phyloP scores from a whole-genome alignment of 2,113 vertebrate genomes.

The Reinhardtius hippoglossoides region DNA sequence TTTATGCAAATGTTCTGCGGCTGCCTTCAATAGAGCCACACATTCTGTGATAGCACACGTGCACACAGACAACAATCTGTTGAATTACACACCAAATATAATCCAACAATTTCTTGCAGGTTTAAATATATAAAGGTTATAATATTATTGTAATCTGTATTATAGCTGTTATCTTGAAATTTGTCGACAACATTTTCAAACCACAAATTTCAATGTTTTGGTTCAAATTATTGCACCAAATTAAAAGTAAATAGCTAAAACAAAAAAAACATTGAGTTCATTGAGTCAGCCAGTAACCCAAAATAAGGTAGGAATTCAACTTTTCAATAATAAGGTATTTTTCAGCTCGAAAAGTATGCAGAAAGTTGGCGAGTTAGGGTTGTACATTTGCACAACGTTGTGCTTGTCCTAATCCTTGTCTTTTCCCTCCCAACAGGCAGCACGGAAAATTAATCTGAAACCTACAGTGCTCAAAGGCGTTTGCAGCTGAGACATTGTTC shows the following conservation, averaged over 20 bases:
- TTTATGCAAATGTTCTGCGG: slow-evolving; percentile 62
- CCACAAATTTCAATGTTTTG: background rate
- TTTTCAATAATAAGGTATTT: background rate
- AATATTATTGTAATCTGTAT: background rate
- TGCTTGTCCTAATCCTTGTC: slow-evolving; percentile 60
- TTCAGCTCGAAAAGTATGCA: slow-evolving; percentile 19
- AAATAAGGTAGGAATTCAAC: too few species aligned
- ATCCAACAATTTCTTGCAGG: background rate
- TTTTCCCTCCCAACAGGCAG: slow-evolving; percentile 69
- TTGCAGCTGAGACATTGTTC: slow-evolving; percentile 68
- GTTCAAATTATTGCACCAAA: background rate
- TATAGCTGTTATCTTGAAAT: too few species aligned
- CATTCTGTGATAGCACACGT: background rate
- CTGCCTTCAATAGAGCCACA: slow-evolving; percentile 19
- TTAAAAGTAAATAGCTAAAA: too few species aligned
- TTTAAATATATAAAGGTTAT: background rate
- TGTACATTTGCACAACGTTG: slow-evolving; percentile 48
- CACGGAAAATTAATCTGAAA: slow-evolving; percentile 77
- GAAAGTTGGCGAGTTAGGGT: slow-evolving; percentile 32
- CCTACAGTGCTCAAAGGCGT: slow-evolving; percentile 64
- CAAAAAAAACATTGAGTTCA: too few species aligned
- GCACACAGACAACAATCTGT: slow-evolving; percentile 16
- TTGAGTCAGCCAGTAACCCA: background rate
- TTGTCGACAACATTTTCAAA: too few species aligned
- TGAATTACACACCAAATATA: background rate